Evolutionary conservation across 2,797 vertebrate species (phyloP).

Genomic region (Liasis olivaceus): DNA sequence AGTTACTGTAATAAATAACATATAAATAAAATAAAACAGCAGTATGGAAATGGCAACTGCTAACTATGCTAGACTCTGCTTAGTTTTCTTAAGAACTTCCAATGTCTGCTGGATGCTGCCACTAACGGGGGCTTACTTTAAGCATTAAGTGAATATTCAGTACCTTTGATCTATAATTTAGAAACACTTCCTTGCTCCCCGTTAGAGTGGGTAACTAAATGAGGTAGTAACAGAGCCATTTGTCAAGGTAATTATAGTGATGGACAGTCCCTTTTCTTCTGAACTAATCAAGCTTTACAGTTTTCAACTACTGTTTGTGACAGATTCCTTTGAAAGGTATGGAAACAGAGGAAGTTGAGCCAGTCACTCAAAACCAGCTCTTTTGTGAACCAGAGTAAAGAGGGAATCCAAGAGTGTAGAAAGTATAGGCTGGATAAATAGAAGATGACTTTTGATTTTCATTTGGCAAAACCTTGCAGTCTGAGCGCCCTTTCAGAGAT

Average conservation of each 20-base stretch:
- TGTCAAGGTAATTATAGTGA: background rate
- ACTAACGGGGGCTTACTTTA: background rate
- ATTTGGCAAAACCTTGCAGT: background rate
- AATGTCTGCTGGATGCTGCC: background rate
- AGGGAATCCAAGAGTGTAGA: background rate
- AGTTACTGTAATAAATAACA: background rate
- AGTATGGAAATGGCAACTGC: background rate
- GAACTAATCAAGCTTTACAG: background rate
- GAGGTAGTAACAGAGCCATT: background rate
- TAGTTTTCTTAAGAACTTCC: background rate
- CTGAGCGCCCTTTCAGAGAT: no score
- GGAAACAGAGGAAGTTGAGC: background rate
- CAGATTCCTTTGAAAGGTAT: background rate
- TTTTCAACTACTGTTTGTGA: background rate
- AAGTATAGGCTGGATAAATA: background rate
- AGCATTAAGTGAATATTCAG: background rate
- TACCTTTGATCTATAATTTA: background rate
- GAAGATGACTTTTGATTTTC: background rate
- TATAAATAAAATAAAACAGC: background rate
- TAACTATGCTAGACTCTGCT: background rate
- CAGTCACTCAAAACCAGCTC: background rate
- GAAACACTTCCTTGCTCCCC: background rate
- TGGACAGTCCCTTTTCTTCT: background rate
- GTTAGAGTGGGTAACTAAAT: background rate
- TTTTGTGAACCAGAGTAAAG: background rate